A percentile compares a stretch with the other conserved stretches of the same genome.
These are phyloP conservation scores for Gila robusta DNA, from an alignment of 2,797 vertebrate genomes.

Conservation along the genomic window DNA sequence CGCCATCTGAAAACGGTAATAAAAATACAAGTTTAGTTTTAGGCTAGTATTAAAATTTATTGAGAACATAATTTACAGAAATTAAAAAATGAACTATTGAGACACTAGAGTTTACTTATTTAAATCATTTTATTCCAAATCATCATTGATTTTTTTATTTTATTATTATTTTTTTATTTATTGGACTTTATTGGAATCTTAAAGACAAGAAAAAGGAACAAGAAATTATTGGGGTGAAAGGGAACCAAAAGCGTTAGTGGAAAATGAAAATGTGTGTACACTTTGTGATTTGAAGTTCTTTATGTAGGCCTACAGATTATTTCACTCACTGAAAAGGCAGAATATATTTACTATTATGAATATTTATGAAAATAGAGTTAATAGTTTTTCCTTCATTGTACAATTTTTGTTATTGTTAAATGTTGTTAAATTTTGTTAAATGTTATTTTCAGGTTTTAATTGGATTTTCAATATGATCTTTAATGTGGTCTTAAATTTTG, in stretches of 20 bases:
- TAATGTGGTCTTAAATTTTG: background rate
- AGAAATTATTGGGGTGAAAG: background rate
- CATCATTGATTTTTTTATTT: accelerated
- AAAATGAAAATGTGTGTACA: background rate
- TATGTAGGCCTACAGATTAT: background rate
- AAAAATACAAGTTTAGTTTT: background rate
- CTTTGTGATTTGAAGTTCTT: background rate
- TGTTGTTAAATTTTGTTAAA: too few species aligned
- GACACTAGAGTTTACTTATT: background rate
- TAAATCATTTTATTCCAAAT: background rate
- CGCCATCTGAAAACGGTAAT: background rate
- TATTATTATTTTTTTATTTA: too few species aligned
- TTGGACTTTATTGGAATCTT: background rate
- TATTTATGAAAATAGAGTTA: background rate
- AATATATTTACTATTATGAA: background rate
- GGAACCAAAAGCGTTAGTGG: background rate
- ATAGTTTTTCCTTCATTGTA: background rate
- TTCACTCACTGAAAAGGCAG: background rate
- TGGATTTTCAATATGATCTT: background rate
- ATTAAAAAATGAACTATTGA: background rate
- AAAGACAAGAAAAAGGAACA: background rate
- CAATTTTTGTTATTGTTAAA: too few species aligned
- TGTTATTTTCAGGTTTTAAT: background rate
- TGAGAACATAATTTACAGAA: background rate
- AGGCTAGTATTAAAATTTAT: background rate